Base-by-base conservation (phyloP, 2,113 vertebrate species). In the Stictonetta naevosa region DNA sequence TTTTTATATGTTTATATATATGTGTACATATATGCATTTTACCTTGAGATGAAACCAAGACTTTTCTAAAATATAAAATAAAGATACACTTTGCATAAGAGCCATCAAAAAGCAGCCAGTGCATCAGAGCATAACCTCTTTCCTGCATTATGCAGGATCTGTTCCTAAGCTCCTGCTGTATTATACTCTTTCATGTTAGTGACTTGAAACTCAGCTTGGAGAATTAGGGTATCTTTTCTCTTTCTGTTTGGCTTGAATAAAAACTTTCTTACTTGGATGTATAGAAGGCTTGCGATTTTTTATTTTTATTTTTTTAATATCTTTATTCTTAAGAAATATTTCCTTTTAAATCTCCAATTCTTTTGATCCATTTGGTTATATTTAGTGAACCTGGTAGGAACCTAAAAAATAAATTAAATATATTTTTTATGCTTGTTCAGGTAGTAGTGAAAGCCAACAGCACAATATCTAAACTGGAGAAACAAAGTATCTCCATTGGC, bases 31-130 rank as follows among this genome's bases (percentile, higher is more conserved):
- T 40, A 17, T 0, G 0, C 8, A 50, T 84, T 91, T 84, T 78
- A 31, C 23, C 48, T 75, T 0, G 0, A 85, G n/a, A 82, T 6
- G 79, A 91, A 88, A 48, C 21, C 58, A 91, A 75, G 31, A n/a
- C 13, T 59, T 75, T 86, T 94, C 77, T 67, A 53, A 92, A 93
- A 46, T 38, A 55, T 63, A 53, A 92, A 93, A 42, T 33, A 55
- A 59, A 77, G 40, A 68, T 58, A 42, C 7, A 3, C 48, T 90
- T 36, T 29, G 46, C 33, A 3, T 72, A 55, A 50, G 9, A 60
- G 17, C 10, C 52, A 64, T 72, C 28, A 79, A 79, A 84, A 88
- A 55, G 3, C 52, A 90, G 17, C 0, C 8, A 68, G 29, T n/a
- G 19, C 42, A 73, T 7, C 26, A 55, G 14, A 46, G 2, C 34